Evolutionary conservation across 2,113 vertebrate genomes (phyloP), one percentile per base, ranked within the genome.

Genomic region (Rhinoderma darwinii): DNA sequence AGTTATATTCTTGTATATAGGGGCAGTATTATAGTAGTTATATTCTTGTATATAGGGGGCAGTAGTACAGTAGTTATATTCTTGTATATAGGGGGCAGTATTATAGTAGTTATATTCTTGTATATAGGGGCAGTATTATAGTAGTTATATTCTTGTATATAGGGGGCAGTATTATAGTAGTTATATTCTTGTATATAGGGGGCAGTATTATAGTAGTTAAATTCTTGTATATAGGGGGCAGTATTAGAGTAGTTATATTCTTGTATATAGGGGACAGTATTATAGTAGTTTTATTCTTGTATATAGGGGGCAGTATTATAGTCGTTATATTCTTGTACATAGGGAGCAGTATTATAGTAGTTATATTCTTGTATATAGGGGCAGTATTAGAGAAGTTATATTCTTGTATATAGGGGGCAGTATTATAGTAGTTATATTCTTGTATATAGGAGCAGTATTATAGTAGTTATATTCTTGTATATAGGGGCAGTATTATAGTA

Each of bases 221-320:
- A 59, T 59, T 59, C 56, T n/a, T 59, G 25, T 59, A 59, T n/a
- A n/a, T n/a, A n/a, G n/a, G n/a, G n/a, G n/a, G n/a, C 56, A 59
- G 20, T 59, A 51, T 51, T 51, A 51, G 17, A 51, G 50, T 51
- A 51, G 50, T 51, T 51, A 51, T 51, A 51, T 51, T 51, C 50
- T 20, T 59, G 56, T 59, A 27, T 10, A 59, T 59, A 59, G 56
- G n/a, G n/a, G 8, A 25, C 56, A 59, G 56, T 59, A 59, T 59
- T 59, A 59, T 59, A 59, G 56, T 59, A n/a, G 56, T 59, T 59
- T n/a, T 59, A n/a, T 59, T 59, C 56, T n/a, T 61, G 56, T 61
- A 61, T 12, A 61, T 61, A 61, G n/a, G 56, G 56, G 17, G 66
- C 32, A 70, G 32, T 37, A 70, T 70, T 70, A 39, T 37, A 70